Conservation (phyloP, 92 coral and sea anemone genomes). For the Parazoanthus swiftii region DNA sequence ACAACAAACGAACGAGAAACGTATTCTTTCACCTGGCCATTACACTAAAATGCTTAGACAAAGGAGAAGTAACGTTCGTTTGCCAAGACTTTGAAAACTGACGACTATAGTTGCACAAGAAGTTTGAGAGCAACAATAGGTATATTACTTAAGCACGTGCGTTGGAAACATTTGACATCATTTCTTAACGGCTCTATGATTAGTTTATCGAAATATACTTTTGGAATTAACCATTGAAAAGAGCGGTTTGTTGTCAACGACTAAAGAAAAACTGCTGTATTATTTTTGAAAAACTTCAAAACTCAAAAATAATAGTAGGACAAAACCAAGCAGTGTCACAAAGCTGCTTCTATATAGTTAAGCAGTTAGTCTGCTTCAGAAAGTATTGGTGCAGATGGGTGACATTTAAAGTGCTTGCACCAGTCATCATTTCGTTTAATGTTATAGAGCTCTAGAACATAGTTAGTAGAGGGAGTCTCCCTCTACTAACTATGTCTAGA, state of each 20-base stretch:
- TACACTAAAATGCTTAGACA: neutral
- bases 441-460: no score
- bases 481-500: no score
- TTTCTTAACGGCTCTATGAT: neutral
- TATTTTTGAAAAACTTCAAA: no score
- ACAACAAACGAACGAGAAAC: no score
- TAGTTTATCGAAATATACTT: neutral
- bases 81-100: neutral
- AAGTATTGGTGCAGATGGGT: no score
- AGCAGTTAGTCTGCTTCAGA: no score
- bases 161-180: neutral
- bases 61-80: neutral
- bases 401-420: no score
- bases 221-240: no score
- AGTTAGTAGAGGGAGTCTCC: no score
- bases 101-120: neutral
- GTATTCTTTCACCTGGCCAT: neutral
- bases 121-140: neutral
- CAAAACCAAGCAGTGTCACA: no score
- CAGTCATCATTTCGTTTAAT: no score
- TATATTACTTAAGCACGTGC: neutral
- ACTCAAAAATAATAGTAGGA: neutral
- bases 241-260: neutral
- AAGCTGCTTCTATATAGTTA: no score
- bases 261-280: neutral